Base-by-base conservation (phyloP, 2,113 vertebrate genomes). In the Sinocyclocheilus maitianheensis region DNA sequence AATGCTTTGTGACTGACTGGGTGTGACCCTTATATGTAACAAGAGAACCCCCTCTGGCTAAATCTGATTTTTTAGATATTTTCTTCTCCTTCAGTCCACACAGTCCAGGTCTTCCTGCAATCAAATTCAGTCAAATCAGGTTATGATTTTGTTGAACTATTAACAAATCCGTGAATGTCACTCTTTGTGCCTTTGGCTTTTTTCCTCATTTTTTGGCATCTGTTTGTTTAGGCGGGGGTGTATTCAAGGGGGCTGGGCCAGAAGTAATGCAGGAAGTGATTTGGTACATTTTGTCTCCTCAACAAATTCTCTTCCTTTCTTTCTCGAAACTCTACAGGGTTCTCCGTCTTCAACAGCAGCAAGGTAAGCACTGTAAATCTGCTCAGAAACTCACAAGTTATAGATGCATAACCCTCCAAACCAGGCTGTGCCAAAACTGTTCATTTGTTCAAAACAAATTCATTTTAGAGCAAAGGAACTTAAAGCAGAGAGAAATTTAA, bases 181-280 rank as follows among this genome's bases (percentile, higher is more conserved):
- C 37, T 80, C 30, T 26, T 1, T 22, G 20, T 43, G 20, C 69
- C 37, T 4, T 75, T 46, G 48, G 10, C 30, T 77, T 13, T 16
- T 80, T 40, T 62, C 4, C 16, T 34, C 14, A 14, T 37, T 40
- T 48, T 2, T 51, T 53, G 65, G 0, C 30, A 46, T 89, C 34
- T 84, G 55, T 83, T 55, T 53, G 74, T 43, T 74, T 40, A 30
- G 40, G 80, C 76, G 65, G 80, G 85, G 84, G 83, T 74, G 87
- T 89, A 51, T 51, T 53, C 62, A 62, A 88, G 77, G 37, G 91
- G 93, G 87, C 67, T 2, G 88, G 91, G 87, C 91, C 86, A 18
- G 65, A 71, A 10, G 62, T 22, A 53, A 67, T 85, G 43, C 30
- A 92, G 88, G 60, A 91, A 94, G 93, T 93, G 88, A 92, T 87